A percentile compares a stretch with the other conserved stretches of the same genome.
phyloP scores from a whole-genome alignment of 1,140 invertebrate genomes.

The Drosophila jambulina region DNA sequence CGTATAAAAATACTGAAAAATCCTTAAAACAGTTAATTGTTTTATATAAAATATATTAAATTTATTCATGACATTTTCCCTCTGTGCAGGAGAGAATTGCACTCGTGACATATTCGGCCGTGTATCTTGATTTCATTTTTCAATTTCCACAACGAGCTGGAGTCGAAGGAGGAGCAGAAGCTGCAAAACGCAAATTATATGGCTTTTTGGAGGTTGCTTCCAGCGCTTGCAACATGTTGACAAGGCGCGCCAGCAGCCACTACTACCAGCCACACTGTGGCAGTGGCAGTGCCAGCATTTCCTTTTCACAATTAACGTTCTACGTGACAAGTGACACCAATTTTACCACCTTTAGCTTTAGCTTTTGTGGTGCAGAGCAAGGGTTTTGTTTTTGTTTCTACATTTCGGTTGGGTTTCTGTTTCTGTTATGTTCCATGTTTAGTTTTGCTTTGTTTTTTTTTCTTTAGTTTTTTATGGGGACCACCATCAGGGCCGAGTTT shows the following conservation, averaged over 20 bases:
- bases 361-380: conserved; percentile 46
- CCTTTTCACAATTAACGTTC: conserved; percentile 84
- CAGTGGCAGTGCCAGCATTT: conserved; percentile 64
- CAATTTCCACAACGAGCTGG: conserved; percentile 69
- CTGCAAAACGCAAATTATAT: conserved; percentile 74
- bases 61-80: neutral
- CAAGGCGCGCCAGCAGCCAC: conserved; percentile 61
- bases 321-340: conserved; percentile 85
- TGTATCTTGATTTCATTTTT: conserved; percentile 82
- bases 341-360: conserved; percentile 82
- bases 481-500: conserved; percentile 74
- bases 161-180: conserved; percentile 33
- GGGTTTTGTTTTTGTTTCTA: conserved; percentile 31
- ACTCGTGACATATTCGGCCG: conserved; percentile 77
- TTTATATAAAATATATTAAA: too few relatives aligned
- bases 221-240: conserved; percentile 69
- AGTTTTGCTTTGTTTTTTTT: neutral
- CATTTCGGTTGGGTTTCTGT: conserved; percentile 41
- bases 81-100: conserved; percentile 50
- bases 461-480: conserved; percentile 56
- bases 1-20: neutral
- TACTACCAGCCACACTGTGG: conserved; percentile 32
- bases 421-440: conserved; percentile 55
- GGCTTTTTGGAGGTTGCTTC: conserved; percentile 29
- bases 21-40: too few relatives aligned